Evolutionary conservation across 2,888 invertebrate species (phyloP).

Genomic region (Metellina segmentata): DNA sequence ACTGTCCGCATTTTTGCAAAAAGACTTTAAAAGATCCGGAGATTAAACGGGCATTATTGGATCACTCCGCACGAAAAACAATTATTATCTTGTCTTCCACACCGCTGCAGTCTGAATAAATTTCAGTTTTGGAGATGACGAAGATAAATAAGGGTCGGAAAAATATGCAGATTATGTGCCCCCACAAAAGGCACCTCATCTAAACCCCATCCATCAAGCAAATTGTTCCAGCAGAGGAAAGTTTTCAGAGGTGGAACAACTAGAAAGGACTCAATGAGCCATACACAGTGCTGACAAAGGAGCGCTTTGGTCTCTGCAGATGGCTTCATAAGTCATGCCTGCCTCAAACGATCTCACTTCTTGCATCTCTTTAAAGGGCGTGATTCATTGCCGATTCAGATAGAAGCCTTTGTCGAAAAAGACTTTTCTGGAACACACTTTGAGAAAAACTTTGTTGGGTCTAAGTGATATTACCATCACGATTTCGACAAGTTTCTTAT

Average conservation of each 20-base stretch:
- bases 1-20: neutral
- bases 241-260: neutral
- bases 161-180: constrained; percentile 29
- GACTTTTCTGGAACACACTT: too few species aligned
- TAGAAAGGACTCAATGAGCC: constrained; percentile 2
- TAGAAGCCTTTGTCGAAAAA: too few species aligned
- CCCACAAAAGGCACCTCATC: constrained; percentile 32
- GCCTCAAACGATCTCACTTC: neutral
- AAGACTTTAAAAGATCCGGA: neutral
- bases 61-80: neutral
- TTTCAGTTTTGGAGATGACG: constrained; percentile 4
- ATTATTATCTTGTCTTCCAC: neutral
- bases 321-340: neutral
- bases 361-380: neutral
- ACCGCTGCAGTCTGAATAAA: neutral
- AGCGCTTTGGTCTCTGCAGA: neutral
- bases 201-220: constrained; percentile 49
- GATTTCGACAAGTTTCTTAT: too few species aligned
- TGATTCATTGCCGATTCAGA: neutral
- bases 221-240: neutral
- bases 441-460: too few species aligned
- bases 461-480: too few species aligned
- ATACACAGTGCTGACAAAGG: constrained; percentile 4
- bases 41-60: neutral
- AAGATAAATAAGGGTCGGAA: constrained; percentile 22